Evolutionary conservation across 2,888 invertebrate genomes (phyloP).

Genomic region (Chloroclystis v-ata): DNA sequence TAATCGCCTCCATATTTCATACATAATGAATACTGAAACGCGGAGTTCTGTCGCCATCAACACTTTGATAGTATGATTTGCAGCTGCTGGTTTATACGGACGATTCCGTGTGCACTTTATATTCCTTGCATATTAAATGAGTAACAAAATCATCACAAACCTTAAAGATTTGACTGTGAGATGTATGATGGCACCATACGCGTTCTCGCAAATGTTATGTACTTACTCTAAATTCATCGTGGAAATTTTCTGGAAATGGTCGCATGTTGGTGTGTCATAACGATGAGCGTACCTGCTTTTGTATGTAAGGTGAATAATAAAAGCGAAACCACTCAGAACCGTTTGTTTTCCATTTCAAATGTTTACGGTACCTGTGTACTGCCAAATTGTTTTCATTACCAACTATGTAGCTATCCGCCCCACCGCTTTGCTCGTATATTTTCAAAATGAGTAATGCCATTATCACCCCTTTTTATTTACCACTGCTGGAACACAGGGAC

Average conservation of each 20-base stretch:
- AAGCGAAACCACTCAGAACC: slow-evolving; percentile 18
- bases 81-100: slow-evolving; percentile 47
- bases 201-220: slow-evolving; percentile 38
- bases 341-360: slow-evolving; percentile 10
- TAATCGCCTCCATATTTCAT: slow-evolving; percentile 12
- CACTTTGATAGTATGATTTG: slow-evolving; percentile 64
- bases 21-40: slow-evolving; percentile 44
- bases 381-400: neutral
- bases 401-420: too few relatives aligned
- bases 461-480: too few relatives aligned
- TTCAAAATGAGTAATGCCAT: too few relatives aligned
- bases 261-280: slow-evolving; percentile 15
- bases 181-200: slow-evolving; percentile 54
- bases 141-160: slow-evolving; percentile 74
- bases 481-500: too few relatives aligned
- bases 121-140: slow-evolving; percentile 77
- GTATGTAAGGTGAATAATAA: slow-evolving; percentile 12
- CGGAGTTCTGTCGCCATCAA: slow-evolving; percentile 26
- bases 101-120: slow-evolving; percentile 66
- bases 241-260: slow-evolving; percentile 46
- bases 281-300: slow-evolving; percentile 5
- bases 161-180: slow-evolving; percentile 74
- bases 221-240: slow-evolving; percentile 49
- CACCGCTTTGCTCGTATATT: too few relatives aligned
- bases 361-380: slow-evolving; percentile 3